A percentile compares a stretch with the other conserved stretches of the same genome.
Conservation (phyloP, 2,797 vertebrate species). For the Protosalanx chinensis region DNA sequence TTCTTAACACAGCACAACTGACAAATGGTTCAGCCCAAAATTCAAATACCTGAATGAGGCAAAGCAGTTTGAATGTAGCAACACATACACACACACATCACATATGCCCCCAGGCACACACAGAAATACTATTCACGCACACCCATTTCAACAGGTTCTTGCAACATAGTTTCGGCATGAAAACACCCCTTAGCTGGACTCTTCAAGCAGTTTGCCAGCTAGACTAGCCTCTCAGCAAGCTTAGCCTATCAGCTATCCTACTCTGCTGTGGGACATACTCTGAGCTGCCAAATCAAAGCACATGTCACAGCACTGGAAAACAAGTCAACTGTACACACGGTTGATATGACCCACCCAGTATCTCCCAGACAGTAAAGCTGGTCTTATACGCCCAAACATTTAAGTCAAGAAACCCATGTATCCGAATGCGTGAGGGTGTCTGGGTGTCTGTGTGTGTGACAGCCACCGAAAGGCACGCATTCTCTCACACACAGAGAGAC, state of each 20-base stretch:
- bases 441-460: constrained; percentile 40
- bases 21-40: constrained; percentile 10
- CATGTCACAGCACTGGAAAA: background rate
- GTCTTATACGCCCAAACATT: too few species aligned
- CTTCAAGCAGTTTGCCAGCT: background rate
- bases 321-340: background rate
- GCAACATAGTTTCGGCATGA: constrained; percentile 54
- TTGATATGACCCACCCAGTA: too few species aligned
- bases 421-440: constrained; percentile 15
- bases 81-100: background rate
- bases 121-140: constrained; percentile 20
- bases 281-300: too few species aligned
- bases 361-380: too few species aligned
- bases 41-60: constrained; percentile 15
- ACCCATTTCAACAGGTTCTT: constrained; percentile 62
- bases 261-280: too few species aligned
- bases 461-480: constrained; percentile 47
- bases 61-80: background rate
- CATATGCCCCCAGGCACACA: background rate
- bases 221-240: background rate
- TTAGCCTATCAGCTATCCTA: too few species aligned
- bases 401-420: background rate
- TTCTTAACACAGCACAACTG: background rate
- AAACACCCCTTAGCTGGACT: constrained; percentile 34
- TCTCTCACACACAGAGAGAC: constrained; percentile 40